phyloP scores from a whole-genome alignment of 1,140 invertebrate species.

The Campoletis sonorensis region DNA sequence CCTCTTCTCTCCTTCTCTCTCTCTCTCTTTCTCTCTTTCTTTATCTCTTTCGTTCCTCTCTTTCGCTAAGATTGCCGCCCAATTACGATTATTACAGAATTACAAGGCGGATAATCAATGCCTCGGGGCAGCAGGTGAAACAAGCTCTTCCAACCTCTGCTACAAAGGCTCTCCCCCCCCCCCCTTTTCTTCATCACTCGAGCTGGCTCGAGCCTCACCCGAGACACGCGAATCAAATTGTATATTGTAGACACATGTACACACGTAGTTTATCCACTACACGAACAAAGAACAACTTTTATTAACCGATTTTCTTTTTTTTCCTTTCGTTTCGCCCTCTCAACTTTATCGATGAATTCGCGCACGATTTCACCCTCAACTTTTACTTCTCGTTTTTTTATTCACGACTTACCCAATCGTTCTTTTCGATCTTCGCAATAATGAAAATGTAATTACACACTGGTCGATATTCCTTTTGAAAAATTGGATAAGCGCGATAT shows the following conservation, averaged over 20 bases:
- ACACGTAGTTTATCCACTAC: background rate
- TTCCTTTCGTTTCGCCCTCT: background rate
- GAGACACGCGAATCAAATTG: conserved; percentile 17
- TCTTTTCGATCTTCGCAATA: background rate
- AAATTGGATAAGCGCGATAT: background rate
- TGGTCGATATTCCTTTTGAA: background rate
- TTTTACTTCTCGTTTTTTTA: background rate
- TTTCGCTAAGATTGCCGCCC: conserved; percentile 24
- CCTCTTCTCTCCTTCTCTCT: background rate
- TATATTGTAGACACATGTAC: background rate
- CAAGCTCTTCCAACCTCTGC: conserved; percentile 26
- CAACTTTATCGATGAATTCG: conserved; percentile 26
- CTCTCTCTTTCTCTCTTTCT: conserved; percentile 57
- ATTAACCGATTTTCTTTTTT: conserved; percentile 27
- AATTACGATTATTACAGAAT: conserved; percentile 46
- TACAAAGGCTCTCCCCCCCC: background rate
- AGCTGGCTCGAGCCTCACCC: background rate
- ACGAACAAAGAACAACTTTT: background rate
- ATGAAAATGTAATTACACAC: conserved; percentile 13
- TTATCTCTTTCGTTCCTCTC: conserved; percentile 73
- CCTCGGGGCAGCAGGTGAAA: conserved; percentile 39
- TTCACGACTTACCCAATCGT: background rate
- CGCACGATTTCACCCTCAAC: conserved; percentile 30
- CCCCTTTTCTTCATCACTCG: background rate
- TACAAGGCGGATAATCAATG: conserved; percentile 47